Evolutionary conservation across 2,888 invertebrate genomes (phyloP).

Genomic region (Heliconius ethilla): DNA sequence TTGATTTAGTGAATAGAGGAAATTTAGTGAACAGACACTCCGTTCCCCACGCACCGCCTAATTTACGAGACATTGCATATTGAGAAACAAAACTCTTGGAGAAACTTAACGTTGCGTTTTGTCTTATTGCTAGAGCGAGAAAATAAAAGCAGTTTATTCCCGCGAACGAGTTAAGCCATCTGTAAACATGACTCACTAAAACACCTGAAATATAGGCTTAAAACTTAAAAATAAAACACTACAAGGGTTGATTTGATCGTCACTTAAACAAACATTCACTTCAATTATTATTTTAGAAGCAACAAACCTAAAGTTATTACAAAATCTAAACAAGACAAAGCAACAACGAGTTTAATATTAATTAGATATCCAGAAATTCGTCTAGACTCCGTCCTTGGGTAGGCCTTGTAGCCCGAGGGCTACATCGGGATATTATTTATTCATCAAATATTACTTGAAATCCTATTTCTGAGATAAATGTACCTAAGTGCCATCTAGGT

Average conservation of each 20-base stretch:
- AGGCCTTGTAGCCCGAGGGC: slow-evolving; percentile 51
- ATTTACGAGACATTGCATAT: not conserved
- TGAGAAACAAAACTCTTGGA: not conserved
- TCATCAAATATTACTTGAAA: slow-evolving; percentile 39
- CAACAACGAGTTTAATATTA: slow-evolving; percentile 45
- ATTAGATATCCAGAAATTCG: slow-evolving; percentile 51
- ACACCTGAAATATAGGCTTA: not conserved
- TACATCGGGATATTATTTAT: slow-evolving; percentile 44
- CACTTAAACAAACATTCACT: not conserved
- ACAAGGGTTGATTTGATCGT: not conserved
- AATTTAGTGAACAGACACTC: not conserved
- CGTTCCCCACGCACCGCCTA: not conserved
- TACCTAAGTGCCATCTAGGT: not conserved
- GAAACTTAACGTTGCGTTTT: not conserved
- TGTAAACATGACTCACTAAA: not conserved
- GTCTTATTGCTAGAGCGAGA: not conserved
- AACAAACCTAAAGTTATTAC: slow-evolving; percentile 9
- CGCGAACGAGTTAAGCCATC: not conserved
- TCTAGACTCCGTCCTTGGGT: slow-evolving; percentile 59
- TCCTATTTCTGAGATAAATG: slow-evolving; percentile 14
- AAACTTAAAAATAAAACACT: not conserved
- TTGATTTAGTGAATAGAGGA: not conserved
- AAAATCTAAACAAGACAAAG: slow-evolving; percentile 30
- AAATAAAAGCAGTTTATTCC: not conserved
- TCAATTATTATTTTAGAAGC: not conserved